Base-by-base conservation (phyloP, 2,888 invertebrate species). In the Drosophila eohydei region DNA sequence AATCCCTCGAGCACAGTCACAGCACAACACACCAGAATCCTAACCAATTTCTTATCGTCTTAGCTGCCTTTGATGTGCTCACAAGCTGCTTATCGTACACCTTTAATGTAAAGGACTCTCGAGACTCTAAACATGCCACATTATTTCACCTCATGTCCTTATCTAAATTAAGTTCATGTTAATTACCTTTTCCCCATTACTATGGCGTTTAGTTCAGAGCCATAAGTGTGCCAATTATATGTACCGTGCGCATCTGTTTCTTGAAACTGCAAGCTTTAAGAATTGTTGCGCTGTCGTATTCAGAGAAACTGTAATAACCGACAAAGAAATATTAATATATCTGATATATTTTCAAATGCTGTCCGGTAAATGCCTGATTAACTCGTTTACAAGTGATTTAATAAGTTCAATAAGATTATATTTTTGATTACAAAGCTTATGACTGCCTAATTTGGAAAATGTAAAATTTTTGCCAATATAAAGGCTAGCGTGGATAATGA, bases 111-210 rank as follows among this genome's bases (percentile, higher is more conserved):
- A 36, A 9, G 26, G 16, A 7, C 30, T 16, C 11, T 32, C 21
- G 2, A n/a, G 52, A 30, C 61, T 11, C 12, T 9, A 69, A 77
- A 64, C 50, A 43, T 48, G 50, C 7, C 8, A 48, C 54, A 70
- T 74, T 65, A 71, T 76, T 80, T 74, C 62, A 68, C 57, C 63
- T 63, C 70, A 50, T 64, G 62, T 56, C 65, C 64, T 80, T 75
- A 85, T 70, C 75, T 76, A 70, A 83, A 85, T 83, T 69, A 70
- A 71, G 69, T 69, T 78, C 61, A 81, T 72, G 71, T 83, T 83
- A 80, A 85, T 85, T 81, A 84, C 83, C 83, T 72, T 78, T 78
- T 61, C 58, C 71, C 75, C 69, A 6, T 14, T 28, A 0, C 14
- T 46, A 46, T 46, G 28, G 11, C 26, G 3, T 44, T 12, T 3